Conservation (phyloP, 2,113 vertebrate species). For the Gila orcuttii region DNA sequence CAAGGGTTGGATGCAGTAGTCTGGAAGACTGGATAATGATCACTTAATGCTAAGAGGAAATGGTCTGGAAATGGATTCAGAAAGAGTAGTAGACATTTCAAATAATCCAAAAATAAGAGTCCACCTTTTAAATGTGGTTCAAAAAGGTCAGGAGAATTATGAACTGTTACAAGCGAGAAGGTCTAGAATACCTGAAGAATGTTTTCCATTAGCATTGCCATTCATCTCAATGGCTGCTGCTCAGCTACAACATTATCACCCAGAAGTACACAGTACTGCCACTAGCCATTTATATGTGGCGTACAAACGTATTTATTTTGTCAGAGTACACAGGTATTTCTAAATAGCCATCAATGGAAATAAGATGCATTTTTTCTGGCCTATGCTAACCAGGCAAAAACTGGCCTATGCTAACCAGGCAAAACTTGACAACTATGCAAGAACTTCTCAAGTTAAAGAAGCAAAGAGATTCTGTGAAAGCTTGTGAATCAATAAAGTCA, state of each 20-base stretch:
- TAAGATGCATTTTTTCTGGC: background rate
- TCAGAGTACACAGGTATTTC: background rate
- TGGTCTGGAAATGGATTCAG: background rate
- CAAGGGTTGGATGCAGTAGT: background rate
- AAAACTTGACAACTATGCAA: background rate
- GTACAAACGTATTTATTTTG: background rate
- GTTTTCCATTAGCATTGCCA: background rate
- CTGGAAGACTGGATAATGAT: slow-evolving; percentile 15
- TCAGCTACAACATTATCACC: background rate
- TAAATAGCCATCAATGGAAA: background rate
- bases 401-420: background rate
- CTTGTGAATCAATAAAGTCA: background rate
- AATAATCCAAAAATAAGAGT: background rate
- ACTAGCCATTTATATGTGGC: background rate
- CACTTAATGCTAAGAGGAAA: background rate
- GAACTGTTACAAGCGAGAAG: background rate
- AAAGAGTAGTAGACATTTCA: background rate
- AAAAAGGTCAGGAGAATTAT: background rate
- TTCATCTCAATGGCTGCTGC: background rate
- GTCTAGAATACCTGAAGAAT: background rate
- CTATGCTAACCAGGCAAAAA: background rate
- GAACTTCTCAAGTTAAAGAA: background rate
- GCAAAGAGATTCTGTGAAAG: background rate
- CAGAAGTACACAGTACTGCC: background rate
- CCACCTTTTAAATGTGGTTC: background rate